phyloP scores from a whole-genome alignment of 2,113 vertebrate species.

The Elachura formosa region DNA sequence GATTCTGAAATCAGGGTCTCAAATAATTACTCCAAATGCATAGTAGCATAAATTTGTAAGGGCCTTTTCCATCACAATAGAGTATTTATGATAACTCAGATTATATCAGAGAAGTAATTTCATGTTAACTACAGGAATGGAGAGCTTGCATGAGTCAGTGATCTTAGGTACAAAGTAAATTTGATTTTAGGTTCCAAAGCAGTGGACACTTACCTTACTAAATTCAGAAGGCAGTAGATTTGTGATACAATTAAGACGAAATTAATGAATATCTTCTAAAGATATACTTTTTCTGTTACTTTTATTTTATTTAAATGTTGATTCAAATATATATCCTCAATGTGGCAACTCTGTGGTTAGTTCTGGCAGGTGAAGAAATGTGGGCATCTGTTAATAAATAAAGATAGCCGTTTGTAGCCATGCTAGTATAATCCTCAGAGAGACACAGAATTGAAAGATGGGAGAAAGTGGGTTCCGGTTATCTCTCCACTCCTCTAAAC shows the following conservation, averaged over 20 bases:
- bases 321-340: background rate
- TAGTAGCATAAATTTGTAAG: background rate
- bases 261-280: background rate
- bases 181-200: background rate
- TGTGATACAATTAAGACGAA: background rate
- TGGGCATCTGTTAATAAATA: background rate
- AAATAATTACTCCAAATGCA: background rate
- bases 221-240: background rate
- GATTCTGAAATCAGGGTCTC: background rate
- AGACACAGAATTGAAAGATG: background rate
- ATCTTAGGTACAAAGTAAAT: background rate
- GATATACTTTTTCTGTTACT: background rate
- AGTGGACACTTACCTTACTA: background rate
- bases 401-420: background rate
- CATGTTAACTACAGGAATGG: background rate
- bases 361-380: background rate
- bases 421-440: background rate
- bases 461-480: background rate
- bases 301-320: background rate
- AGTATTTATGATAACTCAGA: background rate
- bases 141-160: background rate
- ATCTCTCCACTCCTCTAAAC: accelerated
- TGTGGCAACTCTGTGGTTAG: background rate
- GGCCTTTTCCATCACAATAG: background rate
- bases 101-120: background rate